These are phyloP conservation scores for Gephyroberyx darwinii DNA, from an alignment of 2,797 vertebrate species.

Conservation along the genomic window DNA sequence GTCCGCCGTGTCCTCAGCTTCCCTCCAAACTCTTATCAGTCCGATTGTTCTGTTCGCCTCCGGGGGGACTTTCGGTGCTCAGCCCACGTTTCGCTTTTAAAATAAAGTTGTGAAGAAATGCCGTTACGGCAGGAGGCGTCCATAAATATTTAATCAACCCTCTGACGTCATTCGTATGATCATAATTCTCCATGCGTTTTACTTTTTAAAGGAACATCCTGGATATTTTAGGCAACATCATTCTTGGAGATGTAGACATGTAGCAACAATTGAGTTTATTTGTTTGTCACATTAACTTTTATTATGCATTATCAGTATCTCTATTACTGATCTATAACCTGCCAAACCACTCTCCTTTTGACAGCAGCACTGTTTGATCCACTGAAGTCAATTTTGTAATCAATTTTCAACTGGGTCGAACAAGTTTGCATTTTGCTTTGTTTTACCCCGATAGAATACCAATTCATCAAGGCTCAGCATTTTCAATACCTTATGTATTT, in stretches of 20 bases:
- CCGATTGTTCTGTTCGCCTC: slow-evolving; percentile 34
- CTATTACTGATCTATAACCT: too few species aligned
- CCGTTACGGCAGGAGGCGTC: slow-evolving; percentile 51
- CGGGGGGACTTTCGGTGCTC: slow-evolving; percentile 31
- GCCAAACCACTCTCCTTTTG: too few species aligned
- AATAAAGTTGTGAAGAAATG: slow-evolving; percentile 73
- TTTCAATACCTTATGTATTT: not conserved
- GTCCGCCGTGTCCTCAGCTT: slow-evolving; percentile 38
- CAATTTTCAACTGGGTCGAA: not conserved
- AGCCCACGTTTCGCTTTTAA: slow-evolving; percentile 58
- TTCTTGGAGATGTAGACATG: slow-evolving; percentile 4
- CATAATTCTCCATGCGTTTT: slow-evolving; percentile 73
- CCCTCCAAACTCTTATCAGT: slow-evolving; percentile 33
- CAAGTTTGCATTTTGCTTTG: not conserved
- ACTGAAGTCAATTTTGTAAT: not conserved
- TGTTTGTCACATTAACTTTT: too few species aligned
- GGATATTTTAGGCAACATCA: slow-evolving; percentile 9
- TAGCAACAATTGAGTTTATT: too few species aligned
- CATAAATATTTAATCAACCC: slow-evolving; percentile 84
- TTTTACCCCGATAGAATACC: not conserved
- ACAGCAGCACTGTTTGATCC: too few species aligned
- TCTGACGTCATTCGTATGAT: slow-evolving; percentile 87
- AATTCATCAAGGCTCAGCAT: not conserved
- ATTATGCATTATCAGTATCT: too few species aligned
- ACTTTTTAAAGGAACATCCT: slow-evolving; percentile 71